Evolutionary conservation across 2,888 invertebrate species (phyloP).

Genomic region (Phyllotreta striolata): DNA sequence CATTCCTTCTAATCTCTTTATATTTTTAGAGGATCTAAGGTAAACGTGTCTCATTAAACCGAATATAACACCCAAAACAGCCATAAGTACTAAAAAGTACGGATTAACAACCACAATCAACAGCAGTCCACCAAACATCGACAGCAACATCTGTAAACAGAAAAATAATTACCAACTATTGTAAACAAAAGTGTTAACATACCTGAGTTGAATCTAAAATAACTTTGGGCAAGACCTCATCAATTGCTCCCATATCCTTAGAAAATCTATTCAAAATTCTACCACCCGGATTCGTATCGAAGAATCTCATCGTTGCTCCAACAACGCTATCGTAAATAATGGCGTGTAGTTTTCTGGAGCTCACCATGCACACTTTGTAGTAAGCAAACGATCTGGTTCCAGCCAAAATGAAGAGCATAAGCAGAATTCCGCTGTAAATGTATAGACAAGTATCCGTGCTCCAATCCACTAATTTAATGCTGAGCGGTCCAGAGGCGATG

Average conservation of each 20-base stretch:
- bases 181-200: not conserved
- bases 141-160: conserved; percentile 58
- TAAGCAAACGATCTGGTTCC: conserved; percentile 72
- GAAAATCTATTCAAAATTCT: conserved; percentile 71
- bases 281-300: conserved; percentile 69
- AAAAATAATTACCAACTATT: not conserved
- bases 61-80: conserved; percentile 68
- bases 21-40: conserved; percentile 72
- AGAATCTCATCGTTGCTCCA: conserved; percentile 69
- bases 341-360: conserved; percentile 66
- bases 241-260: conserved; percentile 69
- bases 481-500: conserved; percentile 7
- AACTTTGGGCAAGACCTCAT: conserved; percentile 59
- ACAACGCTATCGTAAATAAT: conserved; percentile 62
- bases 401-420: conserved; percentile 64
- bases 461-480: not conserved
- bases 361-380: conserved; percentile 75
- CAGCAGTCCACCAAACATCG: conserved; percentile 64
- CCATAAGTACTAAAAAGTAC: conserved; percentile 60
- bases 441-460: conserved; percentile 64
- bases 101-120: conserved; percentile 66
- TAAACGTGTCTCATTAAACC: conserved; percentile 71
- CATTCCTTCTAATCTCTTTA: conserved; percentile 73
- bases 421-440: conserved; percentile 67
- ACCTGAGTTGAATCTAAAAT: conserved; percentile 34